phyloP scores from a whole-genome alignment of 2,888 invertebrate species.

The Epinotia bilunana region DNA sequence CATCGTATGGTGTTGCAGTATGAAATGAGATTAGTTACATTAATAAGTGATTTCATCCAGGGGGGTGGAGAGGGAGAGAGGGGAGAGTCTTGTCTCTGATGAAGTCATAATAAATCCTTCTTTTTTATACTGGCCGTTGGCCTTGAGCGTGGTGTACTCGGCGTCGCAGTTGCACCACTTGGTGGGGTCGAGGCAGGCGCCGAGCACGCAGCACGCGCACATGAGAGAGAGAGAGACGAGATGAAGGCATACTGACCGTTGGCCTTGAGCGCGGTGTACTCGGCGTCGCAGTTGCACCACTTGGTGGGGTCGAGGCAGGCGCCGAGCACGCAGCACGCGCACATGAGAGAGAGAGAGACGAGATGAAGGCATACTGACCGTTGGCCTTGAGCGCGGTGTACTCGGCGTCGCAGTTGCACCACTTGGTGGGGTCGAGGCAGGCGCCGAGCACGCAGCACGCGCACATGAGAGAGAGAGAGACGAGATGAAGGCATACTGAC shows the following conservation, averaged over 20 bases:
- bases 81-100: too few relatives aligned
- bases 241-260: slow-evolving; percentile 53
- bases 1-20: too few relatives aligned
- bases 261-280: slow-evolving; percentile 58
- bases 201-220: too few relatives aligned
- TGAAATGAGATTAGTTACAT: too few relatives aligned
- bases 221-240: slow-evolving; percentile 70
- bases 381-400: slow-evolving; percentile 55
- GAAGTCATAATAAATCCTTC: too few relatives aligned
- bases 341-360: slow-evolving; percentile 80
- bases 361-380: slow-evolving; percentile 50
- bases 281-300: slow-evolving; percentile 98
- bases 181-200: too few relatives aligned
- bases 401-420: slow-evolving; percentile 98
- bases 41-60: too few relatives aligned
- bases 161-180: too few relatives aligned
- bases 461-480: slow-evolving; percentile 63
- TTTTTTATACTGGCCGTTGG: too few relatives aligned
- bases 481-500: slow-evolving; percentile 48
- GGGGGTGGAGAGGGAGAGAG: too few relatives aligned
- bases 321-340: slow-evolving; percentile 93
- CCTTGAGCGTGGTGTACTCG: too few relatives aligned
- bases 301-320: slow-evolving; percentile 92
- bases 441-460: slow-evolving; percentile 94
- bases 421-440: slow-evolving; percentile 92